phyloP scores from a whole-genome alignment of 1,140 invertebrate genomes.

The Harpegnathos saltator region DNA sequence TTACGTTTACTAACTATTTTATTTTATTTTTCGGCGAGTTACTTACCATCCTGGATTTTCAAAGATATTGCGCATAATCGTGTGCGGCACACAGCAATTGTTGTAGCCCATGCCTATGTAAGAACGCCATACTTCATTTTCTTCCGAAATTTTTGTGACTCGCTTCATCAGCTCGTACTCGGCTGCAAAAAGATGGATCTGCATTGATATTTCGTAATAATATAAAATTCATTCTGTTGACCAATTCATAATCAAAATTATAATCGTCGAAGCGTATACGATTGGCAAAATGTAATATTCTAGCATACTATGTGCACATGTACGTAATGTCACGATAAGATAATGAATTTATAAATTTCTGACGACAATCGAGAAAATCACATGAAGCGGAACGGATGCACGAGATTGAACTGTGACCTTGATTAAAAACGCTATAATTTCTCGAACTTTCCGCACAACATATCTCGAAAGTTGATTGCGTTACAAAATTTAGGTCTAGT shows the following conservation, averaged over 20 bases:
- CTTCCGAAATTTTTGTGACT: constrained; percentile 92
- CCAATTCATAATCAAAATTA: neutral
- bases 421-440: no score
- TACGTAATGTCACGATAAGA: neutral
- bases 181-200: constrained; percentile 87
- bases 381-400: constrained; percentile 71
- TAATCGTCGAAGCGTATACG: neutral
- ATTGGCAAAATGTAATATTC: no score
- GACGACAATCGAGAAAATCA: constrained; percentile 61
- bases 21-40: neutral
- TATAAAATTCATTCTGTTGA: neutral
- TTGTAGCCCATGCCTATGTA: constrained; percentile 99
- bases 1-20: neutral
- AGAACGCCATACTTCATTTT: constrained; percentile 97
- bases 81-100: constrained; percentile 97
- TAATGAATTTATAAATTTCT: constrained; percentile 19
- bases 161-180: constrained; percentile 95
- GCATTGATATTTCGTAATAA: neutral
- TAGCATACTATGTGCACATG: neutral
- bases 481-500: neutral
- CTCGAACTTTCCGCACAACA: neutral
- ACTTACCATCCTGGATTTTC: constrained; percentile 99
- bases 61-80: constrained; percentile 98
- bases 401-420: constrained; percentile 73
- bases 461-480: neutral